phyloP scores from a whole-genome alignment of 2,888 invertebrate species.

The Apotomis turbidana region DNA sequence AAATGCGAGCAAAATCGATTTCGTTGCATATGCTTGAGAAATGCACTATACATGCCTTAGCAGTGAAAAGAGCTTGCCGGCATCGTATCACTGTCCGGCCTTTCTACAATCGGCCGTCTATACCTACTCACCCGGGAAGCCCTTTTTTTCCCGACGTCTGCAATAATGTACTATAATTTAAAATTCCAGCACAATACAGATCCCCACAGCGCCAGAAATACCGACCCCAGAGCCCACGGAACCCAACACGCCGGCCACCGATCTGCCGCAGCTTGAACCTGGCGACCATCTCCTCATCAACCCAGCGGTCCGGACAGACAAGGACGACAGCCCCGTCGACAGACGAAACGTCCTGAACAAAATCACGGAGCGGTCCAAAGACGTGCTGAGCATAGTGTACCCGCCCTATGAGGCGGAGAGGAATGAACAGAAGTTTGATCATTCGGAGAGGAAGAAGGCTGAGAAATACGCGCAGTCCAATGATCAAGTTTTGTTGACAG shows the following conservation, averaged over 20 bases:
- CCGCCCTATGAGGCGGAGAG: conserved; percentile 74
- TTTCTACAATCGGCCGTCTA: no score
- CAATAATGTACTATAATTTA: no score
- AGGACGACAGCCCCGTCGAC: conserved; percentile 59
- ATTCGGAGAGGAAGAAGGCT: conserved; percentile 75
- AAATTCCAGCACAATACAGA: conserved; percentile 51
- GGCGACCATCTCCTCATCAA: conserved; percentile 86
- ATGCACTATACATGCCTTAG: no score
- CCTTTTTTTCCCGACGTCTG: no score
- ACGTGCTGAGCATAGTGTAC: conserved; percentile 76
- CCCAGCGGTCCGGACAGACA: conserved; percentile 39
- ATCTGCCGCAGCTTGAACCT: conserved; percentile 84
- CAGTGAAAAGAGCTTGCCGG: no score
- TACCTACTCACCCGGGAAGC: no score
- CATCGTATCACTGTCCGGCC: no score
- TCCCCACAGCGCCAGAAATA: conserved; percentile 45
- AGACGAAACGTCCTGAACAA: conserved; percentile 75
- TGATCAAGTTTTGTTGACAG: conserved; percentile 71
- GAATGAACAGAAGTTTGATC: conserved; percentile 74
- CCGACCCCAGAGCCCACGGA: conserved; percentile 49
- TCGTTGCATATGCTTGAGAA: no score
- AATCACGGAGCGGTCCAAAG: conserved; percentile 75
- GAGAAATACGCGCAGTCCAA: conserved; percentile 76
- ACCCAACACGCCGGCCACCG: conserved; percentile 54
- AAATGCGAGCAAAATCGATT: no score